Conservation (phyloP, 92 coral and sea anemone species). For the Chrysogorgia sp. region DNA sequence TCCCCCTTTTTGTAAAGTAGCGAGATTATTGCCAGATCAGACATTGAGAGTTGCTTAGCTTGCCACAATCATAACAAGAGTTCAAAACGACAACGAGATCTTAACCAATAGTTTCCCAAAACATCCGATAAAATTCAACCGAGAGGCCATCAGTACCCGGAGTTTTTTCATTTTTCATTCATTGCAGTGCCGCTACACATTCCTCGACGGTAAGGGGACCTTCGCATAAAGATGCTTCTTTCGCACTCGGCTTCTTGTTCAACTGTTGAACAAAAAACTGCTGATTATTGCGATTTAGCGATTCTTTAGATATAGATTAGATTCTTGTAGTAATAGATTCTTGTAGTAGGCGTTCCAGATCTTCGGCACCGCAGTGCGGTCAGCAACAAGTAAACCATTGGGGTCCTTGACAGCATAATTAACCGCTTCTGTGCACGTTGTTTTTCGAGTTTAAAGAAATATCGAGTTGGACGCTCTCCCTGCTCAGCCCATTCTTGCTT, state of each 20-base stretch:
- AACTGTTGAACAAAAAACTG: neutral
- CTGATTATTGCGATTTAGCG: slow-evolving; percentile 9
- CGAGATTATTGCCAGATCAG: slow-evolving; percentile 30
- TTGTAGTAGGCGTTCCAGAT: too few species aligned
- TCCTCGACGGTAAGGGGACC: slow-evolving; percentile 2
- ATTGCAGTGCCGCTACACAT: neutral
- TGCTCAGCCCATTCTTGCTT: slow-evolving; percentile 34
- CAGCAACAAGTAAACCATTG: too few species aligned
- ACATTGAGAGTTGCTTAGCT: slow-evolving; percentile 41
- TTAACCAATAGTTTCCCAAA: slow-evolving; percentile 55
- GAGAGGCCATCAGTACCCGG: slow-evolving; percentile 72
- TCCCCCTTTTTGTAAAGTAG: slow-evolving; percentile 61
- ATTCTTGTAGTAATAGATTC: slow-evolving; percentile 18
- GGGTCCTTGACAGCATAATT: slow-evolving; percentile 3
- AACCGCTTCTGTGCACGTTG: slow-evolving; percentile 12
- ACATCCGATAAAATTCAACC: slow-evolving; percentile 50
- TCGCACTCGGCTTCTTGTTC: neutral
- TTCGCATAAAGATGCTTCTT: slow-evolving; percentile 1
- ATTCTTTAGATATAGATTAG: neutral
- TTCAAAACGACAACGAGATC: slow-evolving; percentile 60
- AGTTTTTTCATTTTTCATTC: slow-evolving; percentile 21
- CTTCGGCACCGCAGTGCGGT: too few species aligned
- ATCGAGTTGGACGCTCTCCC: slow-evolving; percentile 28
- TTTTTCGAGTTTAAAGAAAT: too few species aligned
- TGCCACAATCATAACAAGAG: neutral